A percentile compares a stretch with the other conserved stretches of the same genome.
Evolutionary conservation across 1,140 invertebrate genomes (phyloP).

Genomic region (Drosophila melanogaster): Release_6_plus_ISO1_MT NT_033777.3:31860001-31860500

Average conservation of each 20-base stretch:
- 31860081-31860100: conserved; percentile 13
- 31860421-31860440: conserved; percentile 15
- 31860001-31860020: conserved; percentile 8
- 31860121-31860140: conserved; percentile 50
- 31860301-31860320: conserved; percentile 24
- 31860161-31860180: conserved; percentile 43
- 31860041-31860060: conserved; percentile 10
- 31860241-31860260: conserved; percentile 56
- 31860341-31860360: conserved; percentile 80
- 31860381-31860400: conserved; percentile 81
- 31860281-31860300: conserved; percentile 8
- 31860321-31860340: conserved; percentile 82
- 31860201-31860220: conserved; percentile 39
- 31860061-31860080: conserved; percentile 33
- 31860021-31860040: not conserved
- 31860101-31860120: conserved; percentile 16
- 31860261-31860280: conserved; percentile 35
- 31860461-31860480: conserved; percentile 79
- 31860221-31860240: conserved; percentile 78
- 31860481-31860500: conserved; percentile 74
- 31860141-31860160: conserved; percentile 61
- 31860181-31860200: conserved; percentile 62
- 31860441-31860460: conserved; percentile 47
- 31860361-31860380: conserved; percentile 78
- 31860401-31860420: conserved; percentile 69